Evolutionary conservation across 2,888 invertebrate genomes (phyloP), one percentile per base, ranked within the genome.

Genomic region (Spisula subtruncata): DNA sequence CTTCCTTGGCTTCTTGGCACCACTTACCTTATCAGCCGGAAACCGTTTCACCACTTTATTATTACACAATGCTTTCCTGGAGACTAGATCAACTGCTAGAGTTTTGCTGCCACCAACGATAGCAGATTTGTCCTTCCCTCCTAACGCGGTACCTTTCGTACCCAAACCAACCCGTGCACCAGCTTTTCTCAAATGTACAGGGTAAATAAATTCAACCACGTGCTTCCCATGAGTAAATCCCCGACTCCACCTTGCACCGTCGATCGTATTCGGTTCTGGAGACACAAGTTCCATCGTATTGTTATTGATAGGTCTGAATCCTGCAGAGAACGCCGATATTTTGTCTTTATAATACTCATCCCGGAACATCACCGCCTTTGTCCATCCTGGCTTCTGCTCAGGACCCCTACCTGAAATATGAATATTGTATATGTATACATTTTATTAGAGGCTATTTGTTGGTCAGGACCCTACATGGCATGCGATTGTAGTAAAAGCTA

Each of bases 141-240:
- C 89, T 46, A 94, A 85, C 6, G 90, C 86, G 0, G 92, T 93
- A 16, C 87, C 66, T 46, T 92, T 91, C 18, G 91, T 88, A 4
- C 93, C 94, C 35, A 95, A 90, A 0, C 95, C 95, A 10, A 95
- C 93, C 20, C 94, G 86, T 0, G 94, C 93, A 54, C 92, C 86
- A 0, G 81, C 51, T 0, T 92, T 93, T 25, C 95, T 88, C 41
- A 93, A 90, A n/a, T 91, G 90, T 5, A 89, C 88, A 8, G 95
- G 95, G 86, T 91, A 95, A 25, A 94, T 94, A 32, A 95, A 94
- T 82, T 94, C 94, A 41, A 95, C 94, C 12, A 94, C 92, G 82
- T 95, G 94, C 89, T 92, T 93, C 81, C 95, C 95, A 60, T 91
- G 91, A 41, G 92, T 92, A 84, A 95, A 94, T 0, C 94, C 94